Conservation (phyloP, 2,113 vertebrate genomes). For the Oryzias melastigma region DNA sequence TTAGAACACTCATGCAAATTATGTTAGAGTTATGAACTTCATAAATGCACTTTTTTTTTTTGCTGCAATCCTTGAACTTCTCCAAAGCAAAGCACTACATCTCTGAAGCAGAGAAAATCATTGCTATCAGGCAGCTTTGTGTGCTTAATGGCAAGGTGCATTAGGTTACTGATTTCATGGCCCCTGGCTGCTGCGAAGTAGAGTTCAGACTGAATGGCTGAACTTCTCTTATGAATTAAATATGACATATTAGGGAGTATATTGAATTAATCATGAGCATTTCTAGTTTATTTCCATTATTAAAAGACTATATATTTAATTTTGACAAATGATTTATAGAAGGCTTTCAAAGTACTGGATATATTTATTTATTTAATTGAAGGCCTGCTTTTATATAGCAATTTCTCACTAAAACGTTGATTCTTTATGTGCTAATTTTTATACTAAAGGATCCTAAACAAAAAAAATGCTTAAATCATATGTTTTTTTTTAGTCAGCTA, state of each 20-base stretch:
- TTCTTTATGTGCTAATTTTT: background rate
- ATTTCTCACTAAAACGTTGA: background rate
- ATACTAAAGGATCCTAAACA: too few relatives aligned
- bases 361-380: background rate
- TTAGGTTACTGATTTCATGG: slow-evolving; percentile 31
- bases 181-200: slow-evolving; percentile 42
- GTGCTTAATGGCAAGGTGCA: slow-evolving; percentile 45
- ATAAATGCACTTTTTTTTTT: background rate
- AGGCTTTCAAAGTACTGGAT: background rate
- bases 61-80: background rate
- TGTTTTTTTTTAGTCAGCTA: too few relatives aligned
- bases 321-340: slow-evolving; percentile 53
- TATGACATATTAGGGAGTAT: slow-evolving; percentile 62
- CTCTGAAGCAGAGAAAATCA: slow-evolving; percentile 23
- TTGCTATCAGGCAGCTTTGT: slow-evolving; percentile 16
- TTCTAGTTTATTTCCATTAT: slow-evolving; percentile 43
- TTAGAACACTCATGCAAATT: too few relatives aligned
- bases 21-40: too few relatives aligned
- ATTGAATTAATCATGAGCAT: slow-evolving; percentile 64
- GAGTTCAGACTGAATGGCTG: slow-evolving; percentile 41
- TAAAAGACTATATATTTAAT: slow-evolving; percentile 50
- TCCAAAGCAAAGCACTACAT: background rate
- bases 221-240: slow-evolving; percentile 69
- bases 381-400: background rate
- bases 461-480: too few relatives aligned